These are phyloP conservation scores for Ctenosaura bakeri DNA, from an alignment of 2,797 vertebrate species.

Conservation along the genomic window DNA sequence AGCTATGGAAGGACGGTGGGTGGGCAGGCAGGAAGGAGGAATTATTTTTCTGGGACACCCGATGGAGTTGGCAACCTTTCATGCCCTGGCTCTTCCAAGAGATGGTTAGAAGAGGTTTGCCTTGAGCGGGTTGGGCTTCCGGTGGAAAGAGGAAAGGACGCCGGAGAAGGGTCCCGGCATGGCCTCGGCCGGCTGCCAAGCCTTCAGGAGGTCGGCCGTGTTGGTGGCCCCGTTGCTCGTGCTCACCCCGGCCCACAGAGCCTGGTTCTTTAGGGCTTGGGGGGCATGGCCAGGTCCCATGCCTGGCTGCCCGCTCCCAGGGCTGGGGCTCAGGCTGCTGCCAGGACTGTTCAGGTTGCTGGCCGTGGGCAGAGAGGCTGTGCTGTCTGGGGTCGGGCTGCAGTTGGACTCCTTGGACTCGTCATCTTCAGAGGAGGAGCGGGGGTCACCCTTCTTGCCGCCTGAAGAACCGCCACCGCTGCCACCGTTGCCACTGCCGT, in stretches of 20 bases:
- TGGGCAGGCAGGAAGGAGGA: too few relatives aligned
- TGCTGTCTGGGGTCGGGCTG: slow-evolving; percentile 96
- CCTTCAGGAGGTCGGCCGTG: slow-evolving; percentile 92
- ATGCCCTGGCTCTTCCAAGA: neutral
- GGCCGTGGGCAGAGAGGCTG: slow-evolving; percentile 89
- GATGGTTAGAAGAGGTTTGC: slow-evolving; percentile 92
- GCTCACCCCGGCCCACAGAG: slow-evolving; percentile 88
- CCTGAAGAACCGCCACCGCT: slow-evolving; percentile 67
- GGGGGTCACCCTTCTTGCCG: slow-evolving; percentile 86
- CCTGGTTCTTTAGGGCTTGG: slow-evolving; percentile 87
- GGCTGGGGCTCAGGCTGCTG: slow-evolving; percentile 90
- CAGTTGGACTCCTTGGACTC: slow-evolving; percentile 96
- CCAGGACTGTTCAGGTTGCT: slow-evolving; percentile 88
- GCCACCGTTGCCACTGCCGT: slow-evolving; percentile 67
- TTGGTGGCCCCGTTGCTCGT: slow-evolving; percentile 83
- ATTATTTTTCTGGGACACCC: neutral
- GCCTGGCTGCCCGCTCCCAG: slow-evolving; percentile 76
- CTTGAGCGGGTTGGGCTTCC: slow-evolving; percentile 93
- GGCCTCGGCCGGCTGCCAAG: slow-evolving; percentile 94
- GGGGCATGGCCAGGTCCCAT: slow-evolving; percentile 83
- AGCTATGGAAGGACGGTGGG: neutral
- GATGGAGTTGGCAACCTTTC: neutral
- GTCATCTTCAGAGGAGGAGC: slow-evolving; percentile 93
- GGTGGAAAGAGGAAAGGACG: slow-evolving; percentile 94
- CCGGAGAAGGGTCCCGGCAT: slow-evolving; percentile 93